Evolutionary conservation across 1,140 invertebrate genomes (phyloP).

Genomic region (Macrobrachium nipponense): DNA sequence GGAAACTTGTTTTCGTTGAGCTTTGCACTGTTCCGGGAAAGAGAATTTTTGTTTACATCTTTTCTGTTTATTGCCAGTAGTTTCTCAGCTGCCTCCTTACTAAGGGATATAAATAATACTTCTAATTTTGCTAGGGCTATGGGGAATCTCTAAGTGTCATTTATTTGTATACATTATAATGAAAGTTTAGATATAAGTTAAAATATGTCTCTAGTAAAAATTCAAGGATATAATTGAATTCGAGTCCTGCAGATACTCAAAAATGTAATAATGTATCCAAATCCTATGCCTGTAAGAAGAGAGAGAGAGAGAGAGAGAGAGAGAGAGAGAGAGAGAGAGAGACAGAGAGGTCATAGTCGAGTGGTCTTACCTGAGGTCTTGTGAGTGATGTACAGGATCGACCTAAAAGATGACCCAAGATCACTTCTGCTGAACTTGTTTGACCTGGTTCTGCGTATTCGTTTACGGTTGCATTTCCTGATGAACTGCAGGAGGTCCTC

Average conservation of each 20-base stretch:
- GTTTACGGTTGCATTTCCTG: conserved; percentile 6
- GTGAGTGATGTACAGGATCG: conserved; percentile 55
- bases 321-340: conserved; percentile 25
- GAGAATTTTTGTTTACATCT: not conserved
- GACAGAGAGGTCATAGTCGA: not conserved
- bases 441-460: not conserved
- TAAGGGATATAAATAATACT: not conserved
- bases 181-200: too few relatives aligned
- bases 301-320: conserved; percentile 25
- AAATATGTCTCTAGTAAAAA: not conserved
- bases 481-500: conserved; percentile 23
- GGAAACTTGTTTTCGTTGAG: not conserved
- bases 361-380: conserved; percentile 29
- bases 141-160: too few relatives aligned
- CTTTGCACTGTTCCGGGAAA: conserved; percentile 16
- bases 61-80: too few relatives aligned
- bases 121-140: too few relatives aligned
- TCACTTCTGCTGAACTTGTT: conserved; percentile 30
- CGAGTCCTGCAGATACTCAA: not conserved
- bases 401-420: conserved; percentile 49
- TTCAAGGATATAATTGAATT: not conserved
- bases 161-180: too few relatives aligned
- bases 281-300: not conserved
- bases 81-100: not conserved
- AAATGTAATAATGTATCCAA: too few relatives aligned